Percentiles rank a stretch among this genome's conserved stretches.
phyloP scores from a whole-genome alignment of 2,888 invertebrate species.

The Tethea ocularis region DNA sequence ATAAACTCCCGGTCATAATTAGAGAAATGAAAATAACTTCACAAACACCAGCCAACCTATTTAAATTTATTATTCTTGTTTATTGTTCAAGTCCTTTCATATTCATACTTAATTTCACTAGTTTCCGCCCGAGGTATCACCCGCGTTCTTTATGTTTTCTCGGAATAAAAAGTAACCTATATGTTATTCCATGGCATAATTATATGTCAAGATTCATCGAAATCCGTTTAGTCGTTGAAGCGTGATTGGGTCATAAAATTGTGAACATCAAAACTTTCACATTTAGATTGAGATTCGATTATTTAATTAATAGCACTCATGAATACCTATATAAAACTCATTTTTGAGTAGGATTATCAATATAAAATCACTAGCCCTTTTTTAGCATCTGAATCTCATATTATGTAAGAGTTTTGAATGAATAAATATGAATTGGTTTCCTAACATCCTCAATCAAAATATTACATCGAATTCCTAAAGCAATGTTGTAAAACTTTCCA shows the following conservation, averaged over 20 bases:
- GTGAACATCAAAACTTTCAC: too few species aligned
- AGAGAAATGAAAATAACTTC: conserved; percentile 30
- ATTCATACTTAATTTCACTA: neutral
- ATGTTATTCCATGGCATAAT: too few species aligned
- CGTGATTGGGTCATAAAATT: too few species aligned
- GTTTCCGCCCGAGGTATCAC: too few species aligned
- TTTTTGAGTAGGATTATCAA: too few species aligned
- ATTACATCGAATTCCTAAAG: neutral
- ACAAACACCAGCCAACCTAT: conserved; percentile 23
- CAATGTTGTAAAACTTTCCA: neutral
- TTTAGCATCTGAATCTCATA: neutral
- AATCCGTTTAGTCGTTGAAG: too few species aligned
- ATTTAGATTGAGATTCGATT: too few species aligned
- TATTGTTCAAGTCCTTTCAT: conserved; percentile 6
- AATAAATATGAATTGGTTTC: neutral
- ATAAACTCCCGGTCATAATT: conserved; percentile 34
- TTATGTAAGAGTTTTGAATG: neutral
- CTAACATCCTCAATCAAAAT: neutral
- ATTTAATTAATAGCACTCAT: neutral
- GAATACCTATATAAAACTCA: neutral
- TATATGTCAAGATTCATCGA: too few species aligned
- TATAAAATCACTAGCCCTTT: too few species aligned
- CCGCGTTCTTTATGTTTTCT: too few species aligned
- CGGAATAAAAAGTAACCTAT: too few species aligned
- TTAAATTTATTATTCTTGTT: conserved; percentile 9